phyloP scores from a whole-genome alignment of 2,113 vertebrate genomes.

The Eira barbara region DNA sequence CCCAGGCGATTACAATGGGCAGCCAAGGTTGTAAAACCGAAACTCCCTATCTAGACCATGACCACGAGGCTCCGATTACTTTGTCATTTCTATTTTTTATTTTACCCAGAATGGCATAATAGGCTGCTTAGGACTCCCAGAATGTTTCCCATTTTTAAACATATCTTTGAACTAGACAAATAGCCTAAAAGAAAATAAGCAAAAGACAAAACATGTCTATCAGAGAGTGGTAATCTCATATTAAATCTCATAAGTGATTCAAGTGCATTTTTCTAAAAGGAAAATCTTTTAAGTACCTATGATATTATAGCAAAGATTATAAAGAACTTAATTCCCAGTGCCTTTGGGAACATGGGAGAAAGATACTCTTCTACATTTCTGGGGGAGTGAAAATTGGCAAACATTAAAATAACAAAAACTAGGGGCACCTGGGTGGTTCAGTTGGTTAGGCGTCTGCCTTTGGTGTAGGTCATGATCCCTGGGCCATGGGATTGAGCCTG shows the following conservation, averaged over 20 bases:
- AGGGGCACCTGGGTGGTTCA: neutral
- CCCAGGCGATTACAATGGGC: slow-evolving; percentile 21
- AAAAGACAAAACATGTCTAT: neutral
- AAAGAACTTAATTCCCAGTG: neutral
- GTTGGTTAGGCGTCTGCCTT: neutral
- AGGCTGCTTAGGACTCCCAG: neutral
- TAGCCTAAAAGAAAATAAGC: neutral
- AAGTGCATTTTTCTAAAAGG: neutral
- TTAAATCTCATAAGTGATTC: neutral
- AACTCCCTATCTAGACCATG: neutral
- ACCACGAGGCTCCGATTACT: neutral
- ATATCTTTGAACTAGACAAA: neutral
- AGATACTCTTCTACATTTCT: neutral
- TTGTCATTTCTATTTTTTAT: neutral
- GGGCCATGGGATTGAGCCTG: neutral
- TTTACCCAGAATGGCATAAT: neutral
- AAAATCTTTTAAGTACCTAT: neutral
- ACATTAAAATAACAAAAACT: neutral
- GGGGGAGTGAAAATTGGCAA: neutral
- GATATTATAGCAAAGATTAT: neutral
- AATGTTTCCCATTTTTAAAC: neutral
- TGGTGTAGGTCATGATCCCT: neutral
- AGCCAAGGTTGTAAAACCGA: slow-evolving; percentile 16
- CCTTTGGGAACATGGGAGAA: neutral
- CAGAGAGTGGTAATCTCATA: neutral